Percentiles rank a stretch among this genome's conserved stretches.
Evolutionary conservation across 2,797 vertebrate genomes (phyloP).

Genomic region (Acrossocheilus fasciatus): DNA sequence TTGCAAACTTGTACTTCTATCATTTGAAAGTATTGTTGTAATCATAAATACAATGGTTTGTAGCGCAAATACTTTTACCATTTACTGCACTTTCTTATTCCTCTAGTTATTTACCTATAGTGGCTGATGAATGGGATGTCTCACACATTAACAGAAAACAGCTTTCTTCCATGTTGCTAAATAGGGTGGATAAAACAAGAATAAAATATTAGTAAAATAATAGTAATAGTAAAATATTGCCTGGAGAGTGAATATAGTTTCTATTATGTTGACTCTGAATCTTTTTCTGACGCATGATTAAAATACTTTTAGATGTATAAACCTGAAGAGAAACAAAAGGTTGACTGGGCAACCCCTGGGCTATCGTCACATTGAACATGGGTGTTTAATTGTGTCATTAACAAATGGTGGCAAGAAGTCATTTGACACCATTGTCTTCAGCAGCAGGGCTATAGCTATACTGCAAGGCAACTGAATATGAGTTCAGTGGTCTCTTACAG

Average conservation of each 20-base stretch:
- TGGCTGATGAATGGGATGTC: too few relatives aligned
- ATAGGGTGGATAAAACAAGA: not conserved
- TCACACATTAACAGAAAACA: too few relatives aligned
- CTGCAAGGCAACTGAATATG: not conserved
- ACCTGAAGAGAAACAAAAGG: not conserved
- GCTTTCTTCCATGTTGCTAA: too few relatives aligned
- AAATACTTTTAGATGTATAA: not conserved
- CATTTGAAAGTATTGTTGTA: too few relatives aligned
- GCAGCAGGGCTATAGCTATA: not conserved
- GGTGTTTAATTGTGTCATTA: not conserved
- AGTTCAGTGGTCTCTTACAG: not conserved
- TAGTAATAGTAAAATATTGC: too few relatives aligned
- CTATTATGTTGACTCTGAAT: not conserved
- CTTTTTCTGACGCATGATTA: not conserved
- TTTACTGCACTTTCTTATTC: too few relatives aligned
- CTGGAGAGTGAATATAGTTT: not conserved
- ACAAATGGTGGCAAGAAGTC: not conserved
- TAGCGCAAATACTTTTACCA: too few relatives aligned
- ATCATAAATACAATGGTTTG: too few relatives aligned
- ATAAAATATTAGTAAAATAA: too few relatives aligned
- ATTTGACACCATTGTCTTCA: not conserved
- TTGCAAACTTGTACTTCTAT: too few relatives aligned
- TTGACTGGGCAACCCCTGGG: not conserved
- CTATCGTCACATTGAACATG: not conserved
- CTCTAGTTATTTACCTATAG: too few relatives aligned